Evolutionary conservation across 2,113 vertebrate genomes (phyloP).

Genomic region (Vireo altiloquus): DNA sequence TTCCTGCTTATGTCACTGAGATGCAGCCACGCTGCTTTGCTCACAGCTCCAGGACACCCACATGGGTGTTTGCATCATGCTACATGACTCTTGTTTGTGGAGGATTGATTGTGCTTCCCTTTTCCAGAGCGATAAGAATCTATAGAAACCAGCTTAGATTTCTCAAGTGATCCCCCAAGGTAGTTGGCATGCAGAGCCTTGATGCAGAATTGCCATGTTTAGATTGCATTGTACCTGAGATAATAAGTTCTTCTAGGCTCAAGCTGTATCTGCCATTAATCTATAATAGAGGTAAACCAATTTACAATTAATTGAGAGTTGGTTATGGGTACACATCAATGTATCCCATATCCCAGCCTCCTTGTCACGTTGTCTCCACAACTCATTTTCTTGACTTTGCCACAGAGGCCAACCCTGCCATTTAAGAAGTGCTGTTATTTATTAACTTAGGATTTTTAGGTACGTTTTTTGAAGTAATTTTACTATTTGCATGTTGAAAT

Average conservation of each 20-base stretch:
- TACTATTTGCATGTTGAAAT: neutral
- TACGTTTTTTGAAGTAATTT: neutral
- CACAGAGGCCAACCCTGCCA: neutral
- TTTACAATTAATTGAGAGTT: neutral
- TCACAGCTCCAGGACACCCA: neutral
- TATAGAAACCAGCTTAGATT: neutral
- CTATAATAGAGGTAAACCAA: neutral
- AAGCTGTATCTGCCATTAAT: conserved; percentile 7
- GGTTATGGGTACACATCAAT: neutral
- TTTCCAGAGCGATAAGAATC: neutral
- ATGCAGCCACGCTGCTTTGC: neutral
- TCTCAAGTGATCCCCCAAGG: neutral
- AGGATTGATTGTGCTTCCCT: neutral
- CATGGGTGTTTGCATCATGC: rapidly evolving
- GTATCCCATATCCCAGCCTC: neutral
- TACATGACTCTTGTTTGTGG: neutral
- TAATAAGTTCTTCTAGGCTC: neutral
- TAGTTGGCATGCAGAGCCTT: neutral
- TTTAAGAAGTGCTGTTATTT: neutral
- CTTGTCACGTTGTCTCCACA: neutral
- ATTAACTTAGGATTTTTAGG: neutral
- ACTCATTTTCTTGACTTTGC: neutral
- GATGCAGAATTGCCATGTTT: neutral
- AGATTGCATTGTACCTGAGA: neutral
- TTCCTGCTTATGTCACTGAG: neutral